Conservation (phyloP, 37 sponge, comb jelly and placozoan genomes). For the Hormiphora californensis region DNA sequence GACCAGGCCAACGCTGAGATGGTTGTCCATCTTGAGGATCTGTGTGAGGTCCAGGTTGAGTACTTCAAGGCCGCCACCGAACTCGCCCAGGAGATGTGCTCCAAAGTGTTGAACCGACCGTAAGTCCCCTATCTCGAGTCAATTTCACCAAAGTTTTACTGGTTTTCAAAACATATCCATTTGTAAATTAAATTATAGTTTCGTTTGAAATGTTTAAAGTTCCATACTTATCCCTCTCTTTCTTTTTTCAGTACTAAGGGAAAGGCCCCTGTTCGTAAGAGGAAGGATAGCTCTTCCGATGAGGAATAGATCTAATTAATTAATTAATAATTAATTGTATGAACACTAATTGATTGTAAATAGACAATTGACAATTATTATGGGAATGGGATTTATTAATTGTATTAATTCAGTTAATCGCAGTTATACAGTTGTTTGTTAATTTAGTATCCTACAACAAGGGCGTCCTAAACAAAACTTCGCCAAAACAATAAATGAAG, state of each 20-base stretch:
- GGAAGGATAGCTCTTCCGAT: neutral
- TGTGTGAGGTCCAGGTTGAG: neutral
- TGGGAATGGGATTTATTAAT: neutral
- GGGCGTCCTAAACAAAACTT: too few relatives aligned
- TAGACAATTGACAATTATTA: neutral
- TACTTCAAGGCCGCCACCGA: conserved; percentile 1
- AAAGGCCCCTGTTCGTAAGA: neutral
- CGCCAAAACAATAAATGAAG: too few relatives aligned
- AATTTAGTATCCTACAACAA: too few relatives aligned
- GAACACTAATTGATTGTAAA: neutral
- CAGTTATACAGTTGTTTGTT: neutral
- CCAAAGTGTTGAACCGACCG: conserved; percentile 24
- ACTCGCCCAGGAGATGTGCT: neutral
- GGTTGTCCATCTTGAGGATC: neutral
- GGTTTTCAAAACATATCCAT: too few relatives aligned
- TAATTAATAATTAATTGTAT: neutral
- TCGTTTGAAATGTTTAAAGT: neutral
- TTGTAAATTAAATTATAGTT: too few relatives aligned
- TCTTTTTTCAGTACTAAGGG: conserved; percentile 8
- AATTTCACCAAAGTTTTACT: too few relatives aligned
- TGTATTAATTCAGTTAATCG: neutral
- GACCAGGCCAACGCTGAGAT: conserved; percentile 1
- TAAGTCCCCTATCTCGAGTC: too few relatives aligned
- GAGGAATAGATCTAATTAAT: neutral
- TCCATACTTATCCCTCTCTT: neutral